A percentile compares a stretch with the other conserved stretches of the same genome.
These are phyloP conservation scores for Nebria brevicollis DNA, from an alignment of 2,888 invertebrate species.

Conservation along the genomic window DNA sequence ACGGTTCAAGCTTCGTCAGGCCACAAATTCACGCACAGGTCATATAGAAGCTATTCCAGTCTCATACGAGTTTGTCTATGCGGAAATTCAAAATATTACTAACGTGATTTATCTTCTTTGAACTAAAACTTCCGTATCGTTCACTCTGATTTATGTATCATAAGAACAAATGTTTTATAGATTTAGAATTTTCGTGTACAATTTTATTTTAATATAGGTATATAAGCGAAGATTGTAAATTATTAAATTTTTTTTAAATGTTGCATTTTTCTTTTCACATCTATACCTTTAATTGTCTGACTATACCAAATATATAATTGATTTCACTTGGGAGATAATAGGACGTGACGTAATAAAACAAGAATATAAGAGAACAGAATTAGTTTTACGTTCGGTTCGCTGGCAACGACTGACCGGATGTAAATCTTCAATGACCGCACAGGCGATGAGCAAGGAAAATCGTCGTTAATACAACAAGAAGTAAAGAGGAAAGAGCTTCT, in stretches of 20 bases:
- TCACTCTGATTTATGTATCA: background rate
- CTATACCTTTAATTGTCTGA: background rate
- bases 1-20: constrained; percentile 17
- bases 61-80: background rate
- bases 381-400: background rate
- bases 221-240: too few species aligned
- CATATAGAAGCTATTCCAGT: background rate
- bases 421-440: constrained; percentile 12
- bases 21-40: constrained; percentile 1
- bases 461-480: constrained; percentile 4
- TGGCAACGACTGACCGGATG: constrained; percentile 14
- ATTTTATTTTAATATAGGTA: background rate
- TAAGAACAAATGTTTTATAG: background rate
- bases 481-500: constrained; percentile 7
- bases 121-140: background rate
- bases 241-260: too few species aligned
- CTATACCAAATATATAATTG: background rate
- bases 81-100: constrained; percentile 10
- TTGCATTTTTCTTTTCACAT: too few species aligned
- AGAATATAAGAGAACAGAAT: background rate
- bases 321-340: background rate
- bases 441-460: background rate
- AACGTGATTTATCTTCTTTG: constrained; percentile 8
- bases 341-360: background rate
- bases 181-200: background rate